A percentile compares a stretch with the other conserved stretches of the same genome.
Conservation (phyloP, 2,113 vertebrate genomes). For the Rhagologus leucostigma region DNA sequence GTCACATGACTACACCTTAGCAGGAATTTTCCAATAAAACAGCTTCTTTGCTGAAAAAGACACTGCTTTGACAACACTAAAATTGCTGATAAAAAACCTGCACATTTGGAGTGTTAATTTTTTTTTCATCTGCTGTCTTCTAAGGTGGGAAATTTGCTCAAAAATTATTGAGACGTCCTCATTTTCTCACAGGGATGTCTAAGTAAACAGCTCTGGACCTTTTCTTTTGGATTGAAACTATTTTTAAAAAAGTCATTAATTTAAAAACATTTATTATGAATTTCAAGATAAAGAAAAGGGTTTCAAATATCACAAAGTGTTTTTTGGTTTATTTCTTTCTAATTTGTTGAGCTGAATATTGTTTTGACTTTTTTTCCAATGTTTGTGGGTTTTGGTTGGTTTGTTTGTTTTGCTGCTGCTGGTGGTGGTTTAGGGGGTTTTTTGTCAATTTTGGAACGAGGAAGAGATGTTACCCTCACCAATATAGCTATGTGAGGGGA, state of each 20-base stretch:
- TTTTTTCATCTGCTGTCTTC: not conserved
- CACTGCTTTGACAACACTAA: not conserved
- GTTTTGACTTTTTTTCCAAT: not conserved
- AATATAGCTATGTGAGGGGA: rapidly evolving
- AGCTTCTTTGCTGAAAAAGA: not conserved
- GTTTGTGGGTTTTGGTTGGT: not conserved
- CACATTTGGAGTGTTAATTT: not conserved
- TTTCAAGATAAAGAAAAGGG: not conserved
- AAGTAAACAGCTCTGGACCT: not conserved
- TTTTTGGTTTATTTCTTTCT: not conserved
- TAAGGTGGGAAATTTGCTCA: not conserved
- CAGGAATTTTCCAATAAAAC: not conserved
- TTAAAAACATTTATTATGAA: not conserved
- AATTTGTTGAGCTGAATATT: not conserved
- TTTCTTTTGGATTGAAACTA: not conserved
- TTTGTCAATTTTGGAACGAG: not conserved
- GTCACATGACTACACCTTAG: not conserved
- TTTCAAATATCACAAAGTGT: not conserved
- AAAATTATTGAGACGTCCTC: not conserved
- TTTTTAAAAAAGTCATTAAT: not conserved
- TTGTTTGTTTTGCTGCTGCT: not conserved
- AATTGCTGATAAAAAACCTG: not conserved
- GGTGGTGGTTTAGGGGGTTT: rapidly evolving
- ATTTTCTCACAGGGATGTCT: not conserved
- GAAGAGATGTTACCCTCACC: not conserved